Evolutionary conservation across 2,113 vertebrate species (phyloP).

Genomic region (Seriola quinqueradiata): DNA sequence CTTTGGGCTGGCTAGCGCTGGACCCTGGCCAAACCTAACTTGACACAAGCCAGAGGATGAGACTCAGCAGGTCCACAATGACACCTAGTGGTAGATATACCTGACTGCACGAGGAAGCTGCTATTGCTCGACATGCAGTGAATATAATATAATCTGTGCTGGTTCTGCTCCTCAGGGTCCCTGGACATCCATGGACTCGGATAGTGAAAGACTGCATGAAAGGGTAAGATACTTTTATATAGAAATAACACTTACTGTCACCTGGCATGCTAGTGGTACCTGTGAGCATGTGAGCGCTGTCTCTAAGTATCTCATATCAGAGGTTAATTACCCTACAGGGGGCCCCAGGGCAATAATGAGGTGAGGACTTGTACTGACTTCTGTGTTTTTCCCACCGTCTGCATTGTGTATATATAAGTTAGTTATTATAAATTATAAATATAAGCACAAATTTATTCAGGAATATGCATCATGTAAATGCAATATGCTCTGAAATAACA

Average conservation of each 20-base stretch:
- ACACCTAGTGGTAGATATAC: constrained; percentile 71
- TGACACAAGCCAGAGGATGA: constrained; percentile 7
- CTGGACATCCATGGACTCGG: constrained; percentile 80
- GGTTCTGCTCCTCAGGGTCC: constrained; percentile 69
- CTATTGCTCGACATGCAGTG: background rate
- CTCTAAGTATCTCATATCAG: background rate
- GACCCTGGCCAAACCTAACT: constrained; percentile 50
- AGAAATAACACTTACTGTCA: background rate
- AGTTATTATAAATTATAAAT: background rate
- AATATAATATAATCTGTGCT: background rate
- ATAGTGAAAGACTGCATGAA: constrained; percentile 81
- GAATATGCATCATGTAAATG: background rate
- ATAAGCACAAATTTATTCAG: background rate
- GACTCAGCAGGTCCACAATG: constrained; percentile 43
- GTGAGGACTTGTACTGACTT: background rate
- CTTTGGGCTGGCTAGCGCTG: constrained; percentile 68
- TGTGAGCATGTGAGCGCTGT: background rate
- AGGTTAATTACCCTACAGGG: too few relatives aligned
- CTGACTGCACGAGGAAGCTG: constrained; percentile 32
- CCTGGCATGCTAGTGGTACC: background rate
- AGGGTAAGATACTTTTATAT: constrained; percentile 74
- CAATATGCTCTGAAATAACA: background rate
- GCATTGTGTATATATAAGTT: background rate
- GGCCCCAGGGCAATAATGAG: background rate
- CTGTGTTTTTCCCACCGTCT: background rate